Conservation (phyloP, 1,140 invertebrate species). For the Drosophila nebulosa region DNA sequence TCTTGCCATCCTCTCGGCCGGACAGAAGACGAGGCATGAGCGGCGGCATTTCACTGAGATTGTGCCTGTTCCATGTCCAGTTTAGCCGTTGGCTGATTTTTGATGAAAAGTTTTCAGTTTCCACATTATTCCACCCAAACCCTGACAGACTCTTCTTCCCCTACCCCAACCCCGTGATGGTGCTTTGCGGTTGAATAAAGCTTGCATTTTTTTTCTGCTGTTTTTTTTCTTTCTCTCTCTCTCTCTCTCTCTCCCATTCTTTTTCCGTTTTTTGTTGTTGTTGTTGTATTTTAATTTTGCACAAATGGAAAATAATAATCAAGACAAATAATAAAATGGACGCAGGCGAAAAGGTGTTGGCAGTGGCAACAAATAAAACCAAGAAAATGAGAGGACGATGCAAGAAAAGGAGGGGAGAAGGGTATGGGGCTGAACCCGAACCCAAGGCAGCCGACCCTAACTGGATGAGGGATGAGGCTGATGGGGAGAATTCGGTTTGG, state of each 20-base stretch:
- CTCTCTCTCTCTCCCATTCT: slow-evolving; percentile 18
- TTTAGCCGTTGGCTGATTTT: slow-evolving; percentile 79
- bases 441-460: background rate
- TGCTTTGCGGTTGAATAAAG: slow-evolving; percentile 69
- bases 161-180: background rate
- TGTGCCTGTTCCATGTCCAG: slow-evolving; percentile 69
- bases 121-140: slow-evolving; percentile 65
- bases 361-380: slow-evolving; percentile 32
- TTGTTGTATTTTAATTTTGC: slow-evolving; percentile 75
- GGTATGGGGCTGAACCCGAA: background rate
- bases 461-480: background rate
- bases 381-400: too few relatives aligned
- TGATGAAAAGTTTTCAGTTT: slow-evolving; percentile 80
- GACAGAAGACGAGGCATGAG: background rate
- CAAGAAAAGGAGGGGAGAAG: background rate
- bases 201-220: slow-evolving; percentile 51
- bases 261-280: slow-evolving; percentile 25
- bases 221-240: too few relatives aligned
- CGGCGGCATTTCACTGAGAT: slow-evolving; percentile 19
- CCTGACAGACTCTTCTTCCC: background rate
- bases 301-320: slow-evolving; percentile 80
- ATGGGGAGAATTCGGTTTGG: background rate
- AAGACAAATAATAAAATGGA: slow-evolving; percentile 80
- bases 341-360: slow-evolving; percentile 77
- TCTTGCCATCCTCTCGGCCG: slow-evolving; percentile 29